phyloP scores from a whole-genome alignment of 2,888 invertebrate genomes.

The Chrysomela aeneicollis region DNA sequence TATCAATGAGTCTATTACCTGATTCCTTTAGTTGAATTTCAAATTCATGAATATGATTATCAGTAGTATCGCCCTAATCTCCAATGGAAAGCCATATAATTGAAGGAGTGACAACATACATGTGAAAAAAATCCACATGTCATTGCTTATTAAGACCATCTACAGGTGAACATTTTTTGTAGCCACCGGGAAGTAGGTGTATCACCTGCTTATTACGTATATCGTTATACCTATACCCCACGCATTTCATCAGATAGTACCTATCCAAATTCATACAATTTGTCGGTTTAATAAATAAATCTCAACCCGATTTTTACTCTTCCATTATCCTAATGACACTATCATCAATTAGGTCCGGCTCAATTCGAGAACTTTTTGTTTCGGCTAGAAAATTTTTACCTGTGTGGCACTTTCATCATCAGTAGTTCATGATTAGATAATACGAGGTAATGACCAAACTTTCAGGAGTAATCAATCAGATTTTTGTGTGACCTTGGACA shows the following conservation, averaged over 20 bases:
- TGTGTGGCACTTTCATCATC: too few relatives aligned
- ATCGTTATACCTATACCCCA: constrained; percentile 26
- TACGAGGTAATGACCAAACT: too few relatives aligned
- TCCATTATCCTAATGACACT: constrained; percentile 13
- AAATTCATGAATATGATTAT: too few relatives aligned
- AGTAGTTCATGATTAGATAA: too few relatives aligned
- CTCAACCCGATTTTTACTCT: constrained; percentile 15
- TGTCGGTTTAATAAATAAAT: constrained; percentile 27
- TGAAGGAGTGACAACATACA: background rate
- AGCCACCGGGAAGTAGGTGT: background rate
- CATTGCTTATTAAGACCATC: background rate
- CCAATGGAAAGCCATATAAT: background rate
- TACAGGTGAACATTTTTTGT: constrained; percentile 21
- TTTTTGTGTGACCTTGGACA: too few relatives aligned
- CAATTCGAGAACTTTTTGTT: too few relatives aligned
- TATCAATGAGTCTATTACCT: too few relatives aligned
- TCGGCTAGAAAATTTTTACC: too few relatives aligned
- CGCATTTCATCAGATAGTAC: constrained; percentile 22
- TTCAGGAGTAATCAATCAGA: too few relatives aligned
- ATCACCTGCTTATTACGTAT: constrained; percentile 12
- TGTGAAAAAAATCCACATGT: background rate
- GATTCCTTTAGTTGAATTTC: too few relatives aligned
- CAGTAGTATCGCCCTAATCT: too few relatives aligned
- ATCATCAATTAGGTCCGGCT: too few relatives aligned
- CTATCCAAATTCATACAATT: constrained; percentile 23